phyloP scores from a whole-genome alignment of 2,888 invertebrate genomes.

The Dasysyrphus albostriatus region DNA sequence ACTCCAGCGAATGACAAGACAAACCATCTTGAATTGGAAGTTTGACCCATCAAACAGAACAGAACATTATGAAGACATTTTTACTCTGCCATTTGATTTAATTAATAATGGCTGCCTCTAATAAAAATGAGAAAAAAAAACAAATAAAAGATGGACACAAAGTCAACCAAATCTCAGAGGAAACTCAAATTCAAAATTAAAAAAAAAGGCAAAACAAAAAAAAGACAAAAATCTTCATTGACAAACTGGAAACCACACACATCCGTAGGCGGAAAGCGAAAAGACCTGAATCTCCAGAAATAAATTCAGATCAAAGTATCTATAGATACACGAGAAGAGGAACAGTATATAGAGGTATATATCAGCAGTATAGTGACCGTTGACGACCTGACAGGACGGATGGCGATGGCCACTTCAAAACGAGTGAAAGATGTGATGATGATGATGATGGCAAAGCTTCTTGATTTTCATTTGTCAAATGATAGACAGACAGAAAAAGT shows the following conservation, averaged over 20 bases:
- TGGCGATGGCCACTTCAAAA: constrained; percentile 60
- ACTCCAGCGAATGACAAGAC: too few relatives aligned
- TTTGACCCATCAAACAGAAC: background rate
- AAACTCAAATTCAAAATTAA: constrained; percentile 26
- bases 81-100: constrained; percentile 62
- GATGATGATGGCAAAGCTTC: constrained; percentile 42
- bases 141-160: constrained; percentile 15
- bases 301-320: constrained; percentile 65
- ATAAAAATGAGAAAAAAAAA: background rate
- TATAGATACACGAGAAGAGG: background rate
- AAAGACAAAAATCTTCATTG: constrained; percentile 27
- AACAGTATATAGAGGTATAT: background rate
- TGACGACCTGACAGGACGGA: constrained; percentile 15
- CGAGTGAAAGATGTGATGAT: constrained; percentile 39
- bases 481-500: constrained; percentile 68
- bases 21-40: background rate
- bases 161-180: constrained; percentile 34
- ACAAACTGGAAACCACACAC: constrained; percentile 66
- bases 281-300: constrained; percentile 54
- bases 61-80: constrained; percentile 5
- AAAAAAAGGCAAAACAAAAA: constrained; percentile 5
- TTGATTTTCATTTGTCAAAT: constrained; percentile 72
- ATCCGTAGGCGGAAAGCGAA: constrained; percentile 60
- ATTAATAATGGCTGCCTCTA: constrained; percentile 60
- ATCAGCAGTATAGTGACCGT: constrained; percentile 7